A percentile compares a stretch with the other conserved stretches of the same genome.
Conservation (phyloP, 2,113 vertebrate species). For the Cryptomyrus ogoouensis region DNA sequence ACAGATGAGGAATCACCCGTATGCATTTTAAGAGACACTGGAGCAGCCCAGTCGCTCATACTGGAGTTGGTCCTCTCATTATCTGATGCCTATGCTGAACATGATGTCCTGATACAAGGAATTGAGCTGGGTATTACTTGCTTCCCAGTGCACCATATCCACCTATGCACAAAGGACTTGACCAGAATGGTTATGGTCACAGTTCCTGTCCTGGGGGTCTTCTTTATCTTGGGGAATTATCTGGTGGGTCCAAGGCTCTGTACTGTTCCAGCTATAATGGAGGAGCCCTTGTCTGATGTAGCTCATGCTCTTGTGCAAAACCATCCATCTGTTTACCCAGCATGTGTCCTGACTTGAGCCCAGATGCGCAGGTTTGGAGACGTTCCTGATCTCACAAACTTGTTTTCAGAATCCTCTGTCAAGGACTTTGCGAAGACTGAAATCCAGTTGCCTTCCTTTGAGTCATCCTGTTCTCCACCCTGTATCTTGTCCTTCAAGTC, state of each 20-base stretch:
- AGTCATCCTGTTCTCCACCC: background rate
- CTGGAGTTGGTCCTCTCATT: background rate
- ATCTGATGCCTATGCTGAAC: background rate
- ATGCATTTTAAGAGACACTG: background rate
- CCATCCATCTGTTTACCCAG: background rate
- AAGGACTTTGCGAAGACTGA: background rate
- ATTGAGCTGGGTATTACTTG: background rate
- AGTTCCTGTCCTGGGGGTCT: background rate
- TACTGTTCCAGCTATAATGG: background rate
- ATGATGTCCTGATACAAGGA: background rate
- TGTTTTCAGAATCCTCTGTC: background rate
- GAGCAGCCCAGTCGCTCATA: background rate
- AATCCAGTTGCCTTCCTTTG: background rate
- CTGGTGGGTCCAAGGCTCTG: background rate
- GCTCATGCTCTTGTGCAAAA: background rate
- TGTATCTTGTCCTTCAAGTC: too few species aligned
- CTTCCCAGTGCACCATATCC: background rate
- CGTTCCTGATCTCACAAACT: background rate
- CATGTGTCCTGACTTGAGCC: background rate
- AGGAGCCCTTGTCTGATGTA: background rate
- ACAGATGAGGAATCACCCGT: background rate
- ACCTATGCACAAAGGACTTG: background rate
- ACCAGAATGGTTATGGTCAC: background rate
- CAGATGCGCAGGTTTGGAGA: background rate
- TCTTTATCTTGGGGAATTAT: background rate